Evolutionary conservation across 2,888 invertebrate species (phyloP), one percentile per base, ranked within the genome.

Genomic region (Zhuqinia jingwanae): DNA sequence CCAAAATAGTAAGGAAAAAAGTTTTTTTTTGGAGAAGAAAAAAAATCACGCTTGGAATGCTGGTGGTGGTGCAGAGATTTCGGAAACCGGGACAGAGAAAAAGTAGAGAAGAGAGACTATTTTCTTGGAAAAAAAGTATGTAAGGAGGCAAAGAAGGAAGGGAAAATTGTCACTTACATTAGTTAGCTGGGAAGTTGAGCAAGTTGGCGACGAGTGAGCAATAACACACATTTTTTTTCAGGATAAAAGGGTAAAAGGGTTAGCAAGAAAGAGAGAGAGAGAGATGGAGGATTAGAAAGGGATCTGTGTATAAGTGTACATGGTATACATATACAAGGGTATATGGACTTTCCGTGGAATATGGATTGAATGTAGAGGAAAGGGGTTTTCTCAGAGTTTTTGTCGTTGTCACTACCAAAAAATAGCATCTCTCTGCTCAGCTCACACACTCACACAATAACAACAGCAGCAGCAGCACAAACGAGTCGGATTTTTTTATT

Each of bases 221-320:
- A 87, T 87, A 87, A 70, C 50, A 65, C 36, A 63, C 75, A 82
- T 82, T 79, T 78, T 47, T 58, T 30, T n/a, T n/a, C n/a, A 58
- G 89, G 85, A 88, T 89, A 89, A 85, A 89, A 90, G 89, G 90
- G 89, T 89, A 86, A 90, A 76, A 20, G 89, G 89, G 88, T 89
- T 89, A 88, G 87, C n/a, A n/a, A n/a, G n/a, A n/a, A n/a, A 36
- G 5, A 8, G 36, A 36, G 36, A 36, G n/a, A 36, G 36, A 47
- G 70, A 88, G 86, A 87, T 79, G 70, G 87, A 90, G 89, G 89
- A 89, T 89, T 90, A 90, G 58, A 50, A 36, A 82, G 81, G 82
- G 75, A 82, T 82, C 60, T 75, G 20, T 17, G 36, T 36, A 36
- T 36, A 36, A 6, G 36, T 3, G 36, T 58, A 20, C 75, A 65